Base-by-base conservation (phyloP, 2,888 invertebrate species). In the Hartigia nigra region DNA sequence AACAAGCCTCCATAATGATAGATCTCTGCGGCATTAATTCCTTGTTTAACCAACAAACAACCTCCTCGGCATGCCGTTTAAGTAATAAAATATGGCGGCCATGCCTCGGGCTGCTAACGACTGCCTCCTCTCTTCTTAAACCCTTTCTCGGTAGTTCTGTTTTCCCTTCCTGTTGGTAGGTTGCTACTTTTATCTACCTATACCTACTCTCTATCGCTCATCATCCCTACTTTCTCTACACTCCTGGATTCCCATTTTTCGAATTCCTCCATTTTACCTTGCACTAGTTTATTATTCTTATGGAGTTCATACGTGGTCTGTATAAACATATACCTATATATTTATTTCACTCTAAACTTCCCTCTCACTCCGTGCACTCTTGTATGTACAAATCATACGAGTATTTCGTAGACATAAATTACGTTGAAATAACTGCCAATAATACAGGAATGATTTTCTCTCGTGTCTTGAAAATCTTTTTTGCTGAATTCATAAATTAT, bases 11-110 rank as follows among this genome's bases (percentile, higher is more conserved):
- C 85, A 82, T 88, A 88, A 88, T 88, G 88, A 88, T 87, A 87
- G 88, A 88, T 88, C 86, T 85, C 86, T 84, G 82, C 80, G 85
- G 87, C 88, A 88, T 87, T 88, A 88, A 88, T 88, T 87, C 88
- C 87, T 88, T 88, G 88, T 88, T 87, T 87, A 88, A 87, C 88
- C 88, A 88, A 88, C 88, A 87, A 87, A 87, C 83, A 86, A 87
- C 87, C 86, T 86, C 82, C 84, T 81, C 83, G 84, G 86, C 86
- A 85, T 87, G 85, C 84, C 87, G 87, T 86, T 88, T 88, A 87
- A 87, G 88, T 86, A 88, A 88, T 88, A 88, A 88, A 88, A 88
- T 87, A 88, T 88, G 88, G 87, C 88, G 86, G 82, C 82, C 70
- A 75, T 87, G 83, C 83, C 84, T 81, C 70, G 77, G 78, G 78